These are phyloP conservation scores for Microctonus hyperodae DNA, from an alignment of 2,888 invertebrate genomes.

Conservation along the genomic window DNA sequence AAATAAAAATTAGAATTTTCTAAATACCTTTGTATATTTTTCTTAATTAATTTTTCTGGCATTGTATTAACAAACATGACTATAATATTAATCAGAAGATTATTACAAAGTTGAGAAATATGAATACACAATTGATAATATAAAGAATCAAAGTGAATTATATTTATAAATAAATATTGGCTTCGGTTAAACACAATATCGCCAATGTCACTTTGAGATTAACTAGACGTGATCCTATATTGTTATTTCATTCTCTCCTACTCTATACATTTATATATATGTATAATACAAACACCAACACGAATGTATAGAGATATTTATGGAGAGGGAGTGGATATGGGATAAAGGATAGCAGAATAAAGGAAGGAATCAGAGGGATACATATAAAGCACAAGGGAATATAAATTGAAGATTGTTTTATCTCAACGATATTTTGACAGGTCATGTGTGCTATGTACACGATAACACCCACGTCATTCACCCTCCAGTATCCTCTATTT, in stretches of 20 bases:
- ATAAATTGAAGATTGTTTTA: conserved; percentile 31
- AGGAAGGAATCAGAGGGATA: conserved; percentile 2
- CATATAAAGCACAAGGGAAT: not conserved
- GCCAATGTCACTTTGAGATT: conserved; percentile 25
- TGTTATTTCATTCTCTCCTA: not conserved
- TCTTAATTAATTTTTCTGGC: not conserved
- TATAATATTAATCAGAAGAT: no score
- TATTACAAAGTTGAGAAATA: not conserved
- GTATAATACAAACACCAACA: not conserved
- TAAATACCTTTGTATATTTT: no score
- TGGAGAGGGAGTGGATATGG: not conserved
- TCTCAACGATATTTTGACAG: conserved; percentile 40
- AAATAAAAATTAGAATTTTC: no score
- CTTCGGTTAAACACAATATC: conserved; percentile 25
- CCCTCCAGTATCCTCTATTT: conserved; percentile 12
- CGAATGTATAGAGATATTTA: not conserved
- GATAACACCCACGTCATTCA: conserved; percentile 14
- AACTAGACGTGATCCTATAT: conserved; percentile 16
- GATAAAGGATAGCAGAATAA: not conserved
- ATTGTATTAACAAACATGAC: not conserved
- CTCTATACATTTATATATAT: not conserved
- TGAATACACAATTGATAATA: not conserved
- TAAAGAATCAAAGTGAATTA: not conserved
- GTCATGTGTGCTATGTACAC: conserved; percentile 1
- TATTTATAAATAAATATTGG: not conserved